Evolutionary conservation across 1,140 invertebrate species (phyloP), one percentile per base, ranked within the genome.

Genomic region (Brachystomella parvula): DNA sequence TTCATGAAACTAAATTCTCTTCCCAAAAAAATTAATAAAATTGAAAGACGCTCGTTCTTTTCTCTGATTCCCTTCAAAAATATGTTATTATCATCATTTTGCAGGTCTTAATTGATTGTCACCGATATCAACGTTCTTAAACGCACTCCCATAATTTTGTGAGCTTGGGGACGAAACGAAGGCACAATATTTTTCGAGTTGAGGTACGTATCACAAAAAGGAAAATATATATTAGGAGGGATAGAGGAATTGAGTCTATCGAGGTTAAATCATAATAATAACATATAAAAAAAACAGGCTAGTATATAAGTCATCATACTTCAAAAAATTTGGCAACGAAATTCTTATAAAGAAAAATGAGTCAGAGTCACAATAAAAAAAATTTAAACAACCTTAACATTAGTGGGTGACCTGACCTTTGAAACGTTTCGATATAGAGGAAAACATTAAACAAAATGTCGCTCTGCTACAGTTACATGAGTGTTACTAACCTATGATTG

Each of bases 1-100:
- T n/a, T n/a, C n/a, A n/a, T n/a, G n/a, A n/a, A n/a, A n/a, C n/a
- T n/a, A n/a, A n/a, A n/a, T n/a, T n/a, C n/a, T n/a, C n/a, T 44
- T 44, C 39, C n/a, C n/a, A 44, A 44, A n/a, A 44, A 44, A 44
- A 44, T 44, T 44, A 44, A 44, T n/a, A 44, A n/a, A n/a, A 12
- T 44, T 53, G 49, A 53, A 53, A 53, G 49, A 53, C 49, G 49
- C 49, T 53, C 49, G 12, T 15, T 44, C n/a, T n/a, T n/a, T 12
- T n/a, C 9, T 53, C 49, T 24, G 24, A n/a, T n/a, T n/a, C n/a
- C 21, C 9, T 53, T 26, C 24, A 15, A 53, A 53, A 53, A 24
- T 15, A 53, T 15, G 12, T 53, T 53, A 12, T 53, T 6, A 15
- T 53, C 49, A 53, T 12, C 12, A 17, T 53, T 24, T 6, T 53